Percentiles rank a stretch among this genome's conserved stretches.
Evolutionary conservation across 2,888 invertebrate genomes (phyloP).

Genomic region (Nineta flava): DNA sequence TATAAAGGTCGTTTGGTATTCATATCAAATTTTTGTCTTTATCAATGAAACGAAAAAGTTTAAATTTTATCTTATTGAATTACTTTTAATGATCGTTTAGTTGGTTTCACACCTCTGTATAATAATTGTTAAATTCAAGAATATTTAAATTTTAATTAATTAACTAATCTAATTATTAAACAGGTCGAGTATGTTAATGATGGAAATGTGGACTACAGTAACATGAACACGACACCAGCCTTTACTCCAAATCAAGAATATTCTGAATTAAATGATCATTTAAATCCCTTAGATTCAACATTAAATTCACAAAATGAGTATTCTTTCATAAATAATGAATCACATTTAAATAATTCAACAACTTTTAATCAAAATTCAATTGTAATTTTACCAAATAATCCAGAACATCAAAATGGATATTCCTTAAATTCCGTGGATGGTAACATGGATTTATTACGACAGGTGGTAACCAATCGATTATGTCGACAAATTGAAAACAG

Average conservation of each 20-base stretch:
- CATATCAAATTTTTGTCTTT: no score
- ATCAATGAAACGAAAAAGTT: no score
- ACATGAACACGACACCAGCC: constrained; percentile 6
- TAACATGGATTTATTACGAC: constrained; percentile 14
- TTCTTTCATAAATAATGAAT: constrained; percentile 7
- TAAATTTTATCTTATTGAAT: no score
- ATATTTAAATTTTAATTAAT: no score
- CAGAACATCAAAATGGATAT: not conserved
- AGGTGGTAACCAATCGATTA: constrained; percentile 18
- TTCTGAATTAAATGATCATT: constrained; percentile 17
- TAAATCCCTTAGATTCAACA: constrained; percentile 29
- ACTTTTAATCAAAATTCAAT: constrained; percentile 17
- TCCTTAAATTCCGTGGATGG: constrained; percentile 3
- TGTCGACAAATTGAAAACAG: constrained; percentile 3
- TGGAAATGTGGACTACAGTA: constrained; percentile 19
- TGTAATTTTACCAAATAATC: constrained; percentile 17
- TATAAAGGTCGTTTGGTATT: no score
- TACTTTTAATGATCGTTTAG: no score
- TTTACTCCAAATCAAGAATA: constrained; percentile 5
- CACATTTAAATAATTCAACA: not conserved
- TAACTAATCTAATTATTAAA: no score
- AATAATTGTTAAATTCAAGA: no score
- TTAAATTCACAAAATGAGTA: constrained; percentile 31
- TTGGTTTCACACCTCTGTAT: no score
- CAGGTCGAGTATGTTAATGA: constrained; percentile 27